Percentiles rank a stretch among this genome's conserved stretches.
These are phyloP conservation scores for Harlomillsia oculata DNA, from an alignment of 1,140 invertebrate genomes.

Conservation along the genomic window DNA sequence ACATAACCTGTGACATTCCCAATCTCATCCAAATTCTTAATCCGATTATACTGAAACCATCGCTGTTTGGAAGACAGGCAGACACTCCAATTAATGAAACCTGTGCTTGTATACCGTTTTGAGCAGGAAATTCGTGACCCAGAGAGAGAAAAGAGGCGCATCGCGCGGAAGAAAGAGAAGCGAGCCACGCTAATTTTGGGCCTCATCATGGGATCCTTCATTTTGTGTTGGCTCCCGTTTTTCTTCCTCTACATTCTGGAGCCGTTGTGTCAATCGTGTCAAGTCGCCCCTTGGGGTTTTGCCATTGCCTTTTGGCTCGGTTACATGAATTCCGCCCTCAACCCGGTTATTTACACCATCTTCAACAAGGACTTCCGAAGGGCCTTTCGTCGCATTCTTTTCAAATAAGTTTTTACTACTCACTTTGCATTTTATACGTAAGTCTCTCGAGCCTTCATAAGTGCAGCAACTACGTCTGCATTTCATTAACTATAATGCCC, in stretches of 20 bases:
- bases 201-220: slow-evolving; percentile 97
- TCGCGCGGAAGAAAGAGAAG: slow-evolving; percentile 94
- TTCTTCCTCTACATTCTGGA: slow-evolving; percentile 88
- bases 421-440: not conserved
- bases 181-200: slow-evolving; percentile 92
- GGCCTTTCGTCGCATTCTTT: slow-evolving; percentile 87
- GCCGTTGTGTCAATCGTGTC: slow-evolving; percentile 62
- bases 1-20: too few relatives aligned
- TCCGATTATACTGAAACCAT: too few relatives aligned
- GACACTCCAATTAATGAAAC: too few relatives aligned
- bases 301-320: slow-evolving; percentile 97
- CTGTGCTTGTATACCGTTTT: slow-evolving; percentile 40
- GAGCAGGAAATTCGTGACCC: slow-evolving; percentile 71
- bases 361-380: slow-evolving; percentile 97
- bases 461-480: too few relatives aligned
- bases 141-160: slow-evolving; percentile 81
- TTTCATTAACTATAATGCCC: too few relatives aligned
- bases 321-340: slow-evolving; percentile 96
- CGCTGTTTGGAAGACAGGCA: too few relatives aligned
- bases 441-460: not conserved
- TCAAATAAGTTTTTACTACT: slow-evolving; percentile 56
- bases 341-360: slow-evolving; percentile 89
- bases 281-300: slow-evolving; percentile 74
- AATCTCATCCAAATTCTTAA: too few relatives aligned
- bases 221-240: slow-evolving; percentile 97